Conservation (phyloP, 2,888 invertebrate genomes). For the Stegophylla sp. region DNA sequence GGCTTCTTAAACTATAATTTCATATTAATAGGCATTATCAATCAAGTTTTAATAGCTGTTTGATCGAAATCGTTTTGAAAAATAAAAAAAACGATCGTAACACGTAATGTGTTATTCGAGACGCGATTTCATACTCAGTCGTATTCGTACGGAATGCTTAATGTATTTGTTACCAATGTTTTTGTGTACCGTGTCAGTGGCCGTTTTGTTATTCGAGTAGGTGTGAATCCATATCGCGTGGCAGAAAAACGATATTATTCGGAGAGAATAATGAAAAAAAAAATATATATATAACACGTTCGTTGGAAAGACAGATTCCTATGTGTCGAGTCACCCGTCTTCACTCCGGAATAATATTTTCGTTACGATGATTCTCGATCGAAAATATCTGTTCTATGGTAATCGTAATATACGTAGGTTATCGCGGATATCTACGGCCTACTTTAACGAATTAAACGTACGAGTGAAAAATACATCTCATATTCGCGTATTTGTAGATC, state of each 20-base stretch:
- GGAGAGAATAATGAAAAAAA: constrained; percentile 22
- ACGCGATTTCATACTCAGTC: background rate
- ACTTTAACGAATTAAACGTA: no score
- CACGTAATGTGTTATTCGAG: background rate
- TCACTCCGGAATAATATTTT: background rate
- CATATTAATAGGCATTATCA: no score
- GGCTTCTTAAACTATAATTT: no score
- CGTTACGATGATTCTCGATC: background rate
- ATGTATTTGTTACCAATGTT: constrained; percentile 21
- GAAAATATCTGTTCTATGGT: no score
- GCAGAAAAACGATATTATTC: constrained; percentile 7
- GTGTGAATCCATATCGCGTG: constrained; percentile 32
- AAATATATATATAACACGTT: constrained; percentile 41
- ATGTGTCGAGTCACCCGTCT: background rate
- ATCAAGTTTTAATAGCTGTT: background rate
- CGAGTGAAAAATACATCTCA: no score
- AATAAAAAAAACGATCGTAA: background rate
- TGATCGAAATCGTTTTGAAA: background rate
- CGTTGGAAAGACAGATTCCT: constrained; percentile 16
- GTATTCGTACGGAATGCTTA: background rate
- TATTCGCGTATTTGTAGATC: no score
- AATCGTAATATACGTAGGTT: no score
- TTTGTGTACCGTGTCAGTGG: constrained; percentile 14
- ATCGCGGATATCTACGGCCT: no score
- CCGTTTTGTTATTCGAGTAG: constrained; percentile 28